Evolutionary conservation across 1,140 invertebrate species (phyloP).

Genomic region (Zaprionus capensis): DNA sequence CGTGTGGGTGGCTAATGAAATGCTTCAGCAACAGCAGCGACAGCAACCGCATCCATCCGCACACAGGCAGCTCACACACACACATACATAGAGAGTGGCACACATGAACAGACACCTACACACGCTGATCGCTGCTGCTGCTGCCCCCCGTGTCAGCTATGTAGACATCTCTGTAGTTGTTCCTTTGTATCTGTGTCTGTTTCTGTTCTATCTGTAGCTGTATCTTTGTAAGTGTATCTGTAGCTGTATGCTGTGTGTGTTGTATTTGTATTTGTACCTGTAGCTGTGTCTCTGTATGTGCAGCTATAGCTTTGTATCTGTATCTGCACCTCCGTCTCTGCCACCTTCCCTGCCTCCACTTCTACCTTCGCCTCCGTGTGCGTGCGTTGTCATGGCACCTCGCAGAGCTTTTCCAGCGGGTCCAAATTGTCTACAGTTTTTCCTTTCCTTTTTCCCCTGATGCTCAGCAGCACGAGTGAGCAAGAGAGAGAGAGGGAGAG

Average conservation of each 20-base stretch:
- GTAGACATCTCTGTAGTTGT: not conserved
- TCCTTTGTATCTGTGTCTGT: slow-evolving; percentile 9
- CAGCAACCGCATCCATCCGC: slow-evolving; percentile 55
- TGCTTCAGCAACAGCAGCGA: slow-evolving; percentile 75
- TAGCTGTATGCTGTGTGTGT: slow-evolving; percentile 1
- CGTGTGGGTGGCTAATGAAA: slow-evolving; percentile 80
- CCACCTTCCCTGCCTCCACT: too few species aligned
- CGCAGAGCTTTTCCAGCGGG: slow-evolving; percentile 49
- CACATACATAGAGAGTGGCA: slow-evolving; percentile 15
- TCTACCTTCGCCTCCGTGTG: not conserved
- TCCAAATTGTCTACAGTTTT: slow-evolving; percentile 48
- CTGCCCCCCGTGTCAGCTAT: slow-evolving; percentile 1
- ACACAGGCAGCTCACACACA: slow-evolving; percentile 27
- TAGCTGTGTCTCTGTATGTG: slow-evolving; percentile 13
- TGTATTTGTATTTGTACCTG: slow-evolving; percentile 6
- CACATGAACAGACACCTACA: slow-evolving; percentile 40
- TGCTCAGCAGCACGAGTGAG: not conserved
- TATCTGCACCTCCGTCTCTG: slow-evolving; percentile 6
- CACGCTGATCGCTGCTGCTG: slow-evolving; percentile 55
- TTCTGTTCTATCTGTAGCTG: not conserved
- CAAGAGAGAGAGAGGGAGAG: not conserved
- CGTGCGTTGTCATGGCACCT: slow-evolving; percentile 68
- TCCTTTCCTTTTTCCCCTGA: slow-evolving; percentile 8
- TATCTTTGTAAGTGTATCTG: slow-evolving; percentile 16
- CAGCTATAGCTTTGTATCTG: slow-evolving; percentile 1